Percentiles rank a stretch among this genome's conserved stretches.
Conservation (phyloP, 2,113 vertebrate genomes). For the Glaucidium brasilianum region DNA sequence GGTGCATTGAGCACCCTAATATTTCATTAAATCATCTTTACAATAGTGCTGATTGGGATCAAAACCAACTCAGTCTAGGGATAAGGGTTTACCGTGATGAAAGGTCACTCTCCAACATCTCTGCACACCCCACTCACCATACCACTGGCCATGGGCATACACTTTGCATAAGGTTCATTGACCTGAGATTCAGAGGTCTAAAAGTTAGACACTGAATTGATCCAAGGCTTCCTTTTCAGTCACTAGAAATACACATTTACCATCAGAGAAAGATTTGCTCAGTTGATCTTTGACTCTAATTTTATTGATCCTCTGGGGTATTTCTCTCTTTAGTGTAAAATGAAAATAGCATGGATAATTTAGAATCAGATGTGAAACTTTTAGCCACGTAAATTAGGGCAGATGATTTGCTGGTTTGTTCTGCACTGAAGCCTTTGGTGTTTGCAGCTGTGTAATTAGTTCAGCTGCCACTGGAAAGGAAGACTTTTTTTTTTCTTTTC, state of each 20-base stretch:
- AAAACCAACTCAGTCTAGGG: not conserved
- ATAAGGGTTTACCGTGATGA: not conserved
- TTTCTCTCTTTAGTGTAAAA: not conserved
- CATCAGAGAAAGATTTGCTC: not conserved
- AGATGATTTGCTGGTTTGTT: not conserved
- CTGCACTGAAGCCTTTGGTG: not conserved
- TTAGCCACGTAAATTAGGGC: not conserved
- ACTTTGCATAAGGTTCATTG: not conserved
- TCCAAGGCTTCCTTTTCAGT: not conserved
- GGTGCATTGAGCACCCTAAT: fast-evolving
- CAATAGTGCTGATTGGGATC: not conserved
- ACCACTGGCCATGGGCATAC: fast-evolving
- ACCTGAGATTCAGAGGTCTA: not conserved
- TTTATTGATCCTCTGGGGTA: not conserved
- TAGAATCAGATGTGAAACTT: not conserved
- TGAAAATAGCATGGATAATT: not conserved
- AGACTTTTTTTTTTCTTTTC: no score
- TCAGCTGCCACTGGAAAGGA: not conserved
- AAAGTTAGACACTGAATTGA: not conserved
- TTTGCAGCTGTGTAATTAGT: not conserved
- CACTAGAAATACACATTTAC: not conserved
- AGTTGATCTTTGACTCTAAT: not conserved
- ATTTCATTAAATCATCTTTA: not conserved
- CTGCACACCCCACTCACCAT: not conserved
- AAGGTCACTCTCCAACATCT: not conserved